Evolutionary conservation across 2,888 invertebrate species (phyloP), one percentile per base, ranked within the genome.

Genomic region (Agonopterix heracliana): DNA sequence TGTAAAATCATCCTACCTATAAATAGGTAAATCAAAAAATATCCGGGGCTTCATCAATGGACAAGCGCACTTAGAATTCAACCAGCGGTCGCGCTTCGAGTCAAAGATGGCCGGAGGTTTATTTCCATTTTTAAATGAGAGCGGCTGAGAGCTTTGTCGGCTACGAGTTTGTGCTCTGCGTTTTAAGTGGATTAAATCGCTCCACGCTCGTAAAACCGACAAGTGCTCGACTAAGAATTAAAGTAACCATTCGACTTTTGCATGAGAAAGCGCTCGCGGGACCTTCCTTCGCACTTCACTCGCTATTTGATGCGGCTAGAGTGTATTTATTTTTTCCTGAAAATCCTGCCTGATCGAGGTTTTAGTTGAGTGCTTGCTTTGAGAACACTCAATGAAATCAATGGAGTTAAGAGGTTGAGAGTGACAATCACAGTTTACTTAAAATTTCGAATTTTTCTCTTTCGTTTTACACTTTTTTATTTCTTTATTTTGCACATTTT

Each of bases 161-260:
- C 81, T 78, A 66, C 61, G 81, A 86, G 87, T 81, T 82, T 86
- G 86, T 87, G 87, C 86, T 86, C 80, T 81, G 87, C 81, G 87
- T 89, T 89, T 88, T 89, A 89, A 89, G 89, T 89, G 89, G 89
- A 89, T 89, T 89, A 89, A 89, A 89, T 86, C 86, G 86, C 86
- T 85, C 81, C 70, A 81, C 81, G 86, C 85, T 87, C 86, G 86
- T 87, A 88, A 86, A 88, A 86, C 86, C 86, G 86, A 87, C 87
- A 88, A 87, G 86, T 87, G 85, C 84, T 81, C 65, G 62, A 76
- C 84, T 78, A 85, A 85, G 85, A 87, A 87, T 87, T 87, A 86
- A 87, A 87, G 86, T 87, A 85, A 87, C 84, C 69, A 76, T 88
- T 86, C 84, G 86, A 86, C 86, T 86, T 88, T 86, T 87, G 87